A percentile compares a stretch with the other conserved stretches of the same genome.
These are phyloP conservation scores for Lipophrys pholis DNA, from an alignment of 2,113 vertebrate genomes.

Conservation along the genomic window DNA sequence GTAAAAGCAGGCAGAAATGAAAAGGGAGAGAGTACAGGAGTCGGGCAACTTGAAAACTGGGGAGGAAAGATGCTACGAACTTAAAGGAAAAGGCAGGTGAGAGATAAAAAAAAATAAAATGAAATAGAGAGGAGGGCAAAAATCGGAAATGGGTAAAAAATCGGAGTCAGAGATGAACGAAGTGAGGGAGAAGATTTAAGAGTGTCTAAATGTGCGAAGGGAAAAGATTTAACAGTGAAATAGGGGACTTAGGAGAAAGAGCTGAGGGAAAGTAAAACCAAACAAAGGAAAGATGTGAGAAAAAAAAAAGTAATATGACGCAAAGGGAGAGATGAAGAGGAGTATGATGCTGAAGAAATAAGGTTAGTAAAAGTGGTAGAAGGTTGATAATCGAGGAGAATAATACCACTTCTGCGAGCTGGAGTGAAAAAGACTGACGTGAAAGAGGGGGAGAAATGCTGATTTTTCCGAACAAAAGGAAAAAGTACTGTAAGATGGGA, in stretches of 20 bases:
- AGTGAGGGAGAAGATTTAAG: conserved; percentile 24
- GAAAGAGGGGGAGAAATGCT: conserved; percentile 24
- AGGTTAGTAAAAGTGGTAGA: conserved; percentile 2
- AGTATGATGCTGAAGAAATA: neutral
- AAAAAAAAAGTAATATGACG: conserved; percentile 14
- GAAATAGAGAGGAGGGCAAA: conserved; percentile 24
- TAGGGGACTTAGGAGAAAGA: conserved; percentile 32
- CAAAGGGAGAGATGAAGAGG: neutral
- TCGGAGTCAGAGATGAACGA: conserved; percentile 22
- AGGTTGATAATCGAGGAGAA: conserved; percentile 5
- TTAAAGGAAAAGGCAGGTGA: conserved; percentile 22
- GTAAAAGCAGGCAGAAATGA: conserved; percentile 1
- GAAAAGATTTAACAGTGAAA: conserved; percentile 47
- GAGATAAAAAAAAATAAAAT: conserved; percentile 14
- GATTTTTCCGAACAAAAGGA: conserved; percentile 40
- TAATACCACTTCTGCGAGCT: conserved; percentile 12
- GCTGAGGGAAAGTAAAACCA: conserved; percentile 22
- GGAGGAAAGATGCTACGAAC: conserved; percentile 1
- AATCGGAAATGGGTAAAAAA: conserved; percentile 27
- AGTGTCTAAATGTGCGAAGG: conserved; percentile 45
- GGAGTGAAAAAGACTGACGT: conserved; percentile 15
- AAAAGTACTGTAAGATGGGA: conserved; percentile 11
- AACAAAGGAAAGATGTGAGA: conserved; percentile 31
- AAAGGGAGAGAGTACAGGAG: conserved; percentile 28
- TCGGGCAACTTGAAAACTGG: neutral